phyloP scores from a whole-genome alignment of 2,113 vertebrate species.

The Aix galericulata region DNA sequence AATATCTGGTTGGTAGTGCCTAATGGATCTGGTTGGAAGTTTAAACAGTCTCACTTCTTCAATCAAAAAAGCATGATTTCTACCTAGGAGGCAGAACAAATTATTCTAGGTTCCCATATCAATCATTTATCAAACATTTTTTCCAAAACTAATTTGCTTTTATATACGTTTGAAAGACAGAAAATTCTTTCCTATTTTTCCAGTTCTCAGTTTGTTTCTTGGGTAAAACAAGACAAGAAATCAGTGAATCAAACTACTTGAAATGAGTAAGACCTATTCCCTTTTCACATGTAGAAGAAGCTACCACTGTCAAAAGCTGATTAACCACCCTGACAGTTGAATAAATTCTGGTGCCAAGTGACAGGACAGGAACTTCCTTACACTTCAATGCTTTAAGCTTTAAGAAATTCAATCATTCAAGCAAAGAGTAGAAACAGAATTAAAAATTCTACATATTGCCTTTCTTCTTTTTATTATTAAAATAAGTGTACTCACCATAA shows the following conservation, averaged over 20 bases:
- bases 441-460: not conserved
- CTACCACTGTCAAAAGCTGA: not conserved
- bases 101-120: not conserved
- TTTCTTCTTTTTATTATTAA: not conserved
- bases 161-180: not conserved
- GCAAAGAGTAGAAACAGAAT: not conserved
- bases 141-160: not conserved
- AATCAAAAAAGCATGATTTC: not conserved
- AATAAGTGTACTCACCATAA: not conserved
- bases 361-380: not conserved
- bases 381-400: not conserved
- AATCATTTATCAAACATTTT: not conserved
- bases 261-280: not conserved
- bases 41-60: not conserved
- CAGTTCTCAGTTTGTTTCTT: not conserved
- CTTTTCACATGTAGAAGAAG: not conserved
- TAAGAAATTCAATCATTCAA: not conserved
- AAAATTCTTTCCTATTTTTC: not conserved
- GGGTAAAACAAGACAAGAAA: not conserved
- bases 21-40: too few species aligned
- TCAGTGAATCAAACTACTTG: not conserved
- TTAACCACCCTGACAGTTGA: not conserved
- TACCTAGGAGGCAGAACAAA: not conserved
- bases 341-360: not conserved
- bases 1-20: not conserved